Percentiles rank a stretch among this genome's conserved stretches.
Evolutionary conservation across 2,888 invertebrate species (phyloP).

Genomic region (Sarcophaga caerulescens): DNA sequence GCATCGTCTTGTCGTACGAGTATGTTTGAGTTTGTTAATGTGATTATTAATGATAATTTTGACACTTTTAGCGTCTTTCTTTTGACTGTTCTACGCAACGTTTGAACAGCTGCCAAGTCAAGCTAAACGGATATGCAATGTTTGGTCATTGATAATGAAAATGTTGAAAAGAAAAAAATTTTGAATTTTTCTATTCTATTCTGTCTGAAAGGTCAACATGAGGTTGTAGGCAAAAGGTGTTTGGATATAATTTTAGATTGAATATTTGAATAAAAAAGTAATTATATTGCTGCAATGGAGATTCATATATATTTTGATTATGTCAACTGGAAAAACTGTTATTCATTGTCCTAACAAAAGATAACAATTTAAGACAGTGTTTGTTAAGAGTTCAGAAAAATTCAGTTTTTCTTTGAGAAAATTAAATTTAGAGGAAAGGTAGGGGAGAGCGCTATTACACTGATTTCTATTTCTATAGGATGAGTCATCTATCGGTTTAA

Average conservation of each 20-base stretch:
- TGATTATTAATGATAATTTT: constrained; percentile 79
- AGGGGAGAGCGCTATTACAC: too few relatives aligned
- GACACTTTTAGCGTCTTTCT: constrained; percentile 77
- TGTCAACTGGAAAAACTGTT: constrained; percentile 63
- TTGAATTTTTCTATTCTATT: constrained; percentile 44
- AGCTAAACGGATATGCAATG: constrained; percentile 51
- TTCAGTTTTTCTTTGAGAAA: neutral
- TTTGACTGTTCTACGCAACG: constrained; percentile 66
- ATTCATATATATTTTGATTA: constrained; percentile 44
- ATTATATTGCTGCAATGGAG: constrained; percentile 44
- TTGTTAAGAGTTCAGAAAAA: neutral
- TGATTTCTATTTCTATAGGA: too few relatives aligned
- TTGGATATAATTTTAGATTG: constrained; percentile 15
- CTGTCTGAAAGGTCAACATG: constrained; percentile 65
- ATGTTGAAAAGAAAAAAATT: neutral
- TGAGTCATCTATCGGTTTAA: too few relatives aligned
- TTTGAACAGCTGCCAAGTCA: constrained; percentile 76
- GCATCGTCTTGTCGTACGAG: constrained; percentile 58
- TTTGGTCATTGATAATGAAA: constrained; percentile 63
- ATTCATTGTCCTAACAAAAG: constrained; percentile 34
- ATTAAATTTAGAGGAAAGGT: too few relatives aligned
- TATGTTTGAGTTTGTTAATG: constrained; percentile 71
- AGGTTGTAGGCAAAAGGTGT: constrained; percentile 56
- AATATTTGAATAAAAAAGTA: constrained; percentile 66
- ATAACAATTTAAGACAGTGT: neutral